Evolutionary conservation across 2,797 vertebrate genomes (phyloP).

Genomic region (Anomalospiza imberbis): DNA sequence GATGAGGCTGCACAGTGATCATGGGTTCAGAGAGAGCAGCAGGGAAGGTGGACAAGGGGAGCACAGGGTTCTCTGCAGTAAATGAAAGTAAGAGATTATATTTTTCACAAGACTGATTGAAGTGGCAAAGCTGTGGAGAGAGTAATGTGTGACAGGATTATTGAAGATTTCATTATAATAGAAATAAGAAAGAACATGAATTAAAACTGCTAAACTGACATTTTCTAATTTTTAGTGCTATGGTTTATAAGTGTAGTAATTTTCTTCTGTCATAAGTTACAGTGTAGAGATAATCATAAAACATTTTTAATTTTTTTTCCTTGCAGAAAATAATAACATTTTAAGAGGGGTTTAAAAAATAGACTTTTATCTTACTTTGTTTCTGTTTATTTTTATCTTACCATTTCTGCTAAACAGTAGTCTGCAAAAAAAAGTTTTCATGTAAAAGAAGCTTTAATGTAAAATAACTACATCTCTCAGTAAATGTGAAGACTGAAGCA

Average conservation of each 20-base stretch:
- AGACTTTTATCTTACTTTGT: background rate
- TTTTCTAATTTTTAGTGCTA: background rate
- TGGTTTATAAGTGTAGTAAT: background rate
- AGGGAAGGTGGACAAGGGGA: background rate
- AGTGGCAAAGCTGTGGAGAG: background rate
- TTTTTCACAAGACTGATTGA: background rate
- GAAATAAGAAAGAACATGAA: background rate
- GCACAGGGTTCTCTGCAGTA: background rate
- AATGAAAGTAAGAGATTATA: background rate
- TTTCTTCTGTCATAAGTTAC: background rate
- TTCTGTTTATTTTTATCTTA: background rate
- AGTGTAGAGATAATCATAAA: background rate
- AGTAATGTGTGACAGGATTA: background rate
- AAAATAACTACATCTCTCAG: background rate
- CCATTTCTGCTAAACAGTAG: background rate
- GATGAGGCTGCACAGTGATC: accelerated
- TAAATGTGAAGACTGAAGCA: background rate
- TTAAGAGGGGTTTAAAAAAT: accelerated
- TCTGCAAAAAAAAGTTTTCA: background rate
- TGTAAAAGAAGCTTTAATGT: background rate
- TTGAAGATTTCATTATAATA: background rate
- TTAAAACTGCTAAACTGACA: background rate
- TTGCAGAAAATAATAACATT: background rate
- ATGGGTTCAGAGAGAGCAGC: background rate
- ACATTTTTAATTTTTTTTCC: background rate